Percentiles rank a stretch among this genome's conserved stretches.
phyloP scores from a whole-genome alignment of 2,888 invertebrate genomes.

The Polyploca ridens region DNA sequence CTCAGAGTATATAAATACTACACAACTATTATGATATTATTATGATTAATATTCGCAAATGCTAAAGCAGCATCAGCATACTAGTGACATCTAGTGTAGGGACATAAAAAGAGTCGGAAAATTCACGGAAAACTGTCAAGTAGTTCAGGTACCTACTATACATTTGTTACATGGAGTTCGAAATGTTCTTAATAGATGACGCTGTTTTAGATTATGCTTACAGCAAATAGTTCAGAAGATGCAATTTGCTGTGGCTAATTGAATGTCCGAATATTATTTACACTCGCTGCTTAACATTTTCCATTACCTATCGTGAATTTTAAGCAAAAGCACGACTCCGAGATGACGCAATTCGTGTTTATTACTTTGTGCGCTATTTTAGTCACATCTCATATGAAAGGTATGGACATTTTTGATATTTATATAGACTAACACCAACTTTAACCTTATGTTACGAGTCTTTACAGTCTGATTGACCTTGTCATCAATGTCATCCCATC shows the following conservation, averaged over 20 bases:
- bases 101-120: neutral
- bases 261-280: neutral
- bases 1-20: too few species aligned
- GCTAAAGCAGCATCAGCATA: neutral
- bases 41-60: too few species aligned
- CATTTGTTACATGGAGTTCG: neutral
- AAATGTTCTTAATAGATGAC: neutral
- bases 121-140: neutral
- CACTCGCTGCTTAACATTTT: neutral
- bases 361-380: slow-evolving; percentile 13
- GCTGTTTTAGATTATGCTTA: neutral
- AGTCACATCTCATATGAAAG: neutral
- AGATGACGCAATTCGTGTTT: slow-evolving; percentile 18
- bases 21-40: too few species aligned
- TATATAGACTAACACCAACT: neutral
- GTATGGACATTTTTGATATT: neutral
- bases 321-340: slow-evolving; percentile 12
- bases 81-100: neutral
- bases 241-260: neutral
- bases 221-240: neutral
- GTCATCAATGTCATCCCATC: neutral
- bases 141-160: neutral
- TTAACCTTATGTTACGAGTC: neutral
- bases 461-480: neutral
- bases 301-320: slow-evolving; percentile 9